These are phyloP conservation scores for Philereme transversata DNA, from an alignment of 2,888 invertebrate species.

Conservation along the genomic window DNA sequence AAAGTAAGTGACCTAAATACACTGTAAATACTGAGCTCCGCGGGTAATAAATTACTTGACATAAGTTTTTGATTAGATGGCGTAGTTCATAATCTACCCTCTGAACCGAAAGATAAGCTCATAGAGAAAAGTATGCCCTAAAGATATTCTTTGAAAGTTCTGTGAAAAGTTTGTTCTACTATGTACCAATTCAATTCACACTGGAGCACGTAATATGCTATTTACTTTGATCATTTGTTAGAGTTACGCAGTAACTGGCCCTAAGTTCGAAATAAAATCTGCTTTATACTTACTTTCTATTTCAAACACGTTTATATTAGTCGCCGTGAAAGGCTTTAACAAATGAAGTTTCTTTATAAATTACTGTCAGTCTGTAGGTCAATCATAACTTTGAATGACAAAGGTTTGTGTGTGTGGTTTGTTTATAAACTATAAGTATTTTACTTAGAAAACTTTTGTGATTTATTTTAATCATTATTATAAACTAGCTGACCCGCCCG, in stretches of 20 bases:
- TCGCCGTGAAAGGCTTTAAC: no score
- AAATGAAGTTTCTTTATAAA: no score
- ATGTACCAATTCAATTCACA: conserved; percentile 17
- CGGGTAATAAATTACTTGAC: conserved; percentile 37
- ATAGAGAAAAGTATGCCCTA: conserved; percentile 24
- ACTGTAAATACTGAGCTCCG: conserved; percentile 26
- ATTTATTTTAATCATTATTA: no score
- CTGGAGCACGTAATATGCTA: conserved; percentile 14
- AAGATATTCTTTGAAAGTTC: conserved; percentile 18
- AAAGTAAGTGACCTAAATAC: conserved; percentile 60
- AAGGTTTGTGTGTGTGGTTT: no score
- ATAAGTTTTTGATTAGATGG: conserved; percentile 39
- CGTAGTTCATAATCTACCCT: conserved; percentile 32
- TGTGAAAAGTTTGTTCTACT: conserved; percentile 17
- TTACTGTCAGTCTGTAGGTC: no score
- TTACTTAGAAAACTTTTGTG: no score
- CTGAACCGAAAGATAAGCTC: conserved; percentile 28
- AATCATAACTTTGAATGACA: no score
- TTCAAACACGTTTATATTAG: neutral
- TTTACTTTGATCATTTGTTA: conserved; percentile 13
- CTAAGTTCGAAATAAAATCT: conserved; percentile 7
- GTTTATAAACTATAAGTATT: no score
- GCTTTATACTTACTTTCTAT: neutral
- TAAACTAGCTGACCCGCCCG: no score
- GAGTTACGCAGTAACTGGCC: conserved; percentile 4